phyloP scores from a whole-genome alignment of 2,113 vertebrate species.

The Stictonetta naevosa region DNA sequence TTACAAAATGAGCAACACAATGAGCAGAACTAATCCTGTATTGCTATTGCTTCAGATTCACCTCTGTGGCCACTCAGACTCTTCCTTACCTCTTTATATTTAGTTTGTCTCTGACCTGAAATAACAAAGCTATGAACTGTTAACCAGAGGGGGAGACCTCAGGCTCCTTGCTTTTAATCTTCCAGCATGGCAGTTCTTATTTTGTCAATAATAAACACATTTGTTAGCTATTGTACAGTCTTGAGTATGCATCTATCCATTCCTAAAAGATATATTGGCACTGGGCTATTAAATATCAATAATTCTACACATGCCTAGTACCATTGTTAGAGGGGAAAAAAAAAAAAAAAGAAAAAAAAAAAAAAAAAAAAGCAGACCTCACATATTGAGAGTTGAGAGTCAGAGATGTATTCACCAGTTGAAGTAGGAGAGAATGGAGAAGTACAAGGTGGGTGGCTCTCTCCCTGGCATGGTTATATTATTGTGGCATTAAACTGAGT shows the following conservation, averaged over 20 bases:
- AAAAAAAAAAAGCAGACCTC: neutral
- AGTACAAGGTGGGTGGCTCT: constrained; percentile 40
- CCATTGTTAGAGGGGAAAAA: neutral
- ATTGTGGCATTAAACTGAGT: constrained; percentile 8
- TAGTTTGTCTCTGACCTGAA: constrained; percentile 28
- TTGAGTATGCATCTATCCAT: neutral
- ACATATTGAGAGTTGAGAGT: neutral
- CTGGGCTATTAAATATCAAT: neutral
- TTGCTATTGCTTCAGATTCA: neutral
- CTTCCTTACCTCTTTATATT: constrained; percentile 4
- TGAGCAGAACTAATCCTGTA: neutral
- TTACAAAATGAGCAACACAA: neutral
- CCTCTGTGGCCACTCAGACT: neutral
- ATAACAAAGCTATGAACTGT: constrained; percentile 38
- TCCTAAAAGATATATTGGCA: neutral
- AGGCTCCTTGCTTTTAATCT: constrained; percentile 31
- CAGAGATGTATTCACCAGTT: neutral
- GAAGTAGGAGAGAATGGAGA: neutral
- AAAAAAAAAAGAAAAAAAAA: neutral
- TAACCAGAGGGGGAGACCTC: constrained; percentile 1
- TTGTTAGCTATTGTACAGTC: neutral
- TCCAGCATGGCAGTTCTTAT: neutral
- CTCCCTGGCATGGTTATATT: neutral
- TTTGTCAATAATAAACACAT: constrained; percentile 40
- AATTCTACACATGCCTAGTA: neutral